phyloP scores from a whole-genome alignment of 2,888 invertebrate species.

The Cryptosula pallasiana region DNA sequence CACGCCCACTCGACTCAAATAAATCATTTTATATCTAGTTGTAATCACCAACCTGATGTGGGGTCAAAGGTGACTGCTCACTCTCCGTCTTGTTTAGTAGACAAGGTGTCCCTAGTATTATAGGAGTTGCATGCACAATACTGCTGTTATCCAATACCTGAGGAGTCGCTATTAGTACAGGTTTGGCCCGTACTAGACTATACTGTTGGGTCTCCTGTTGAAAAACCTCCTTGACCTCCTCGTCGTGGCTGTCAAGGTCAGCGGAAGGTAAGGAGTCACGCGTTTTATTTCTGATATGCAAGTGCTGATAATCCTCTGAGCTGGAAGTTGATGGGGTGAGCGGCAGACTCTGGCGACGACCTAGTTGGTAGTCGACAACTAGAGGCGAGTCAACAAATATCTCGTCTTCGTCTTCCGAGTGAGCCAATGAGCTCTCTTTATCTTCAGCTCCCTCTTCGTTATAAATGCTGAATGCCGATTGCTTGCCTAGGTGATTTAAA shows the following conservation, averaged over 20 bases:
- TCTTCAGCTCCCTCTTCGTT: constrained; percentile 11
- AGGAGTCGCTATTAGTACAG: not conserved
- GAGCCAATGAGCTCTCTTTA: not conserved
- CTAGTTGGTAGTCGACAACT: constrained; percentile 19
- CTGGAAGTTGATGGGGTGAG: not conserved
- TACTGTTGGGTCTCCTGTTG: not conserved
- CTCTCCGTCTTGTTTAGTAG: too few species aligned
- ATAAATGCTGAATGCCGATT: constrained; percentile 2
- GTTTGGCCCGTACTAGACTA: not conserved
- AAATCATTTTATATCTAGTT: too few species aligned
- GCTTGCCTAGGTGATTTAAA: not conserved
- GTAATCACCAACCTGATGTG: too few species aligned
- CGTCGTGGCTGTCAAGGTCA: not conserved
- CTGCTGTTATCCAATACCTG: not conserved
- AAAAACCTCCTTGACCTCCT: not conserved
- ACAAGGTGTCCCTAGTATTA: constrained; percentile 3
- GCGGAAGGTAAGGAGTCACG: not conserved
- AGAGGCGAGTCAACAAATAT: constrained; percentile 13
- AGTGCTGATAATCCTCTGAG: not conserved
- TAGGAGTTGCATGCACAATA: constrained; percentile 10
- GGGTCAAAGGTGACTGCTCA: too few species aligned
- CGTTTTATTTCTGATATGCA: not conserved
- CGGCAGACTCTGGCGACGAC: not conserved
- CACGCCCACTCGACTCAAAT: too few species aligned
- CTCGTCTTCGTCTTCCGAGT: not conserved